Conservation (phyloP, 2,113 vertebrate genomes). For the Anser brachyrhynchus region DNA sequence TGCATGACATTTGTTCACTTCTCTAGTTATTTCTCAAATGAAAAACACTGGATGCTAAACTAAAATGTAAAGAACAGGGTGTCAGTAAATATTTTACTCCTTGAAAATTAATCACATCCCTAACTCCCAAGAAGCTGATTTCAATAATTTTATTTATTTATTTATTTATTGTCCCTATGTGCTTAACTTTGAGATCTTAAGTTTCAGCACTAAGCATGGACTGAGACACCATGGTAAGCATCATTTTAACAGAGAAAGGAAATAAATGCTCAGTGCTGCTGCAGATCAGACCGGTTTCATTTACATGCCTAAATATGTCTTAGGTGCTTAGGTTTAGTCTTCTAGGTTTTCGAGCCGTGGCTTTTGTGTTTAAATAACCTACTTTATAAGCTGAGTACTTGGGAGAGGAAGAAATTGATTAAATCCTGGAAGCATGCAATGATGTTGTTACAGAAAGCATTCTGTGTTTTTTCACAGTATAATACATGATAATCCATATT, state of each 20-base stretch:
- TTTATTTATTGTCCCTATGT: background rate
- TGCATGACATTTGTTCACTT: background rate
- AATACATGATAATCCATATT: conserved; percentile 67
- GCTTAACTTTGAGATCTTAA: background rate
- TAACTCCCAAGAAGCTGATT: background rate
- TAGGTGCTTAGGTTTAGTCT: conserved; percentile 1
- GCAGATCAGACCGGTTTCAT: background rate
- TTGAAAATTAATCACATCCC: background rate
- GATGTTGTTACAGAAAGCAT: conserved; percentile 59
- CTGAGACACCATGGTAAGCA: background rate
- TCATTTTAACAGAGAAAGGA: background rate
- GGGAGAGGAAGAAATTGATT: conserved; percentile 66
- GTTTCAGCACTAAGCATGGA: background rate
- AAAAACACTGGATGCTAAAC: background rate
- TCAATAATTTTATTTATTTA: background rate
- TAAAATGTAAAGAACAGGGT: background rate
- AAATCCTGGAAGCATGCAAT: conserved; percentile 65
- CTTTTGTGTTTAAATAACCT: conserved; percentile 43
- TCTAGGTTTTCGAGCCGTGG: background rate
- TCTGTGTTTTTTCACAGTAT: conserved; percentile 50
- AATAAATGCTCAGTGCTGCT: background rate
- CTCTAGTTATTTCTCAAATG: background rate
- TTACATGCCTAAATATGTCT: background rate
- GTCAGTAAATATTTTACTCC: background rate
- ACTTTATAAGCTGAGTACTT: conserved; percentile 47